A percentile compares a stretch with the other conserved stretches of the same genome.
These are phyloP conservation scores for Graptemys geographica DNA, from an alignment of 2,797 vertebrate species.

Conservation along the genomic window DNA sequence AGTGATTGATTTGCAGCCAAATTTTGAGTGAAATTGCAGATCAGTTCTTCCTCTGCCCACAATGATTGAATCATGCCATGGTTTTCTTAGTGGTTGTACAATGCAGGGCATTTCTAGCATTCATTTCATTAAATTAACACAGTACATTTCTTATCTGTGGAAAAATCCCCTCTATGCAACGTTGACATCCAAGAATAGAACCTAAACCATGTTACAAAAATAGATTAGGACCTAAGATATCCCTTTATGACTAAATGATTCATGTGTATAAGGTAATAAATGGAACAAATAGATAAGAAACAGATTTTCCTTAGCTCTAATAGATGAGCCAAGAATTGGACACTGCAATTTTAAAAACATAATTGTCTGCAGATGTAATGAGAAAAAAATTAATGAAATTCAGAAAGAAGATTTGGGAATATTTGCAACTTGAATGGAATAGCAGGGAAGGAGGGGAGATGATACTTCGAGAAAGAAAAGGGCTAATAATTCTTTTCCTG, in stretches of 20 bases:
- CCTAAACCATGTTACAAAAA: background rate
- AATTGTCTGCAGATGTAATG: constrained; percentile 25
- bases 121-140: background rate
- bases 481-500: background rate
- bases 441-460: background rate
- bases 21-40: background rate
- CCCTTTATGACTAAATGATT: background rate
- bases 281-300: constrained; percentile 20
- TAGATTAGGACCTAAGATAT: background rate
- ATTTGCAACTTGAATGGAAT: background rate
- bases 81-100: background rate
- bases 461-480: background rate
- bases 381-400: background rate
- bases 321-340: background rate
- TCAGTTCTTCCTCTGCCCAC: background rate
- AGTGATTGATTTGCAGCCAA: background rate
- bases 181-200: background rate
- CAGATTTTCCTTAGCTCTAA: background rate
- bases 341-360: constrained; percentile 1
- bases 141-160: background rate
- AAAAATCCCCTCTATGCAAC: background rate
- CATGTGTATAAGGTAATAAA: background rate
- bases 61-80: background rate
- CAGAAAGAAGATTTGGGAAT: background rate
- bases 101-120: background rate